Conservation (phyloP, 2,888 invertebrate species). For the Leucozona laternaria region DNA sequence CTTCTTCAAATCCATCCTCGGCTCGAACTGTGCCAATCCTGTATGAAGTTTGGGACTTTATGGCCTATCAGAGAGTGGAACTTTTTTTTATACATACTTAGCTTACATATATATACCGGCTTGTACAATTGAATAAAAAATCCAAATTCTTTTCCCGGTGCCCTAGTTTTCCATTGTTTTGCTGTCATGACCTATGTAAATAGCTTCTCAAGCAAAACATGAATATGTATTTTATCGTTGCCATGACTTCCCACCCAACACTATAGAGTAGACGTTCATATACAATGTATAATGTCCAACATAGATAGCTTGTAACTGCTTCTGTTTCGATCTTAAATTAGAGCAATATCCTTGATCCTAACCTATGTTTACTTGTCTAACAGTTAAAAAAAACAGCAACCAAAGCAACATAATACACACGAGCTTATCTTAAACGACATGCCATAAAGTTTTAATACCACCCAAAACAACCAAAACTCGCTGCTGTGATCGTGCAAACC, state of each 20-base stretch:
- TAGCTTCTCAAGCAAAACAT: neutral
- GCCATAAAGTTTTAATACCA: slow-evolving; percentile 62
- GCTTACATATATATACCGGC: too few species aligned
- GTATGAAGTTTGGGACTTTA: too few species aligned
- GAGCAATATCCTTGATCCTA: slow-evolving; percentile 53
- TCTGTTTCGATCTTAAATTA: slow-evolving; percentile 29
- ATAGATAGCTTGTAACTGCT: slow-evolving; percentile 2
- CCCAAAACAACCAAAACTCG: slow-evolving; percentile 46
- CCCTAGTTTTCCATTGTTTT: neutral
- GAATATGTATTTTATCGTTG: neutral
- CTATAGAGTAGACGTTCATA: neutral
- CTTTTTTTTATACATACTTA: too few species aligned
- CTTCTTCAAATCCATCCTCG: too few species aligned
- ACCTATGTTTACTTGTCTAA: slow-evolving; percentile 52
- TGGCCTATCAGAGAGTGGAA: too few species aligned
- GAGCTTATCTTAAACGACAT: slow-evolving; percentile 65
- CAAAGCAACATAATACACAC: slow-evolving; percentile 33
- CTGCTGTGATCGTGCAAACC: slow-evolving; percentile 59
- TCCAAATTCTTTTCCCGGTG: neutral
- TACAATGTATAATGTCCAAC: neutral
- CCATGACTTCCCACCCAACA: neutral
- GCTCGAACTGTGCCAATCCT: too few species aligned
- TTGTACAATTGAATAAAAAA: neutral
- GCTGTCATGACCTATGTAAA: neutral
- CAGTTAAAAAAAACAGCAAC: slow-evolving; percentile 40